These are phyloP conservation scores for Aricia artaxerxes DNA, from an alignment of 2,888 invertebrate species.

Conservation along the genomic window DNA sequence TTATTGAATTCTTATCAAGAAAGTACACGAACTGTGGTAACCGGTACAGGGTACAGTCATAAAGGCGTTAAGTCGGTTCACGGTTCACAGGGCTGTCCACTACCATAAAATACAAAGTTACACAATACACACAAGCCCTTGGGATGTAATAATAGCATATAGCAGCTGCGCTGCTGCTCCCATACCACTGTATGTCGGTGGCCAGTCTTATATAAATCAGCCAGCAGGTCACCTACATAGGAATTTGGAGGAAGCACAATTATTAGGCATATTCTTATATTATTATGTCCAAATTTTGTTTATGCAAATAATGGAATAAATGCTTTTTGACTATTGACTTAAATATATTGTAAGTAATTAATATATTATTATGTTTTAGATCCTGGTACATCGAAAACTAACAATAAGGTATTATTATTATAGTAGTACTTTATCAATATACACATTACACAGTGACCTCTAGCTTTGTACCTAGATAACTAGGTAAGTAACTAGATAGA, in stretches of 20 bases:
- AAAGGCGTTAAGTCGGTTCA: not conserved
- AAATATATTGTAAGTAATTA: no score
- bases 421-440: no score
- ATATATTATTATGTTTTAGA: no score
- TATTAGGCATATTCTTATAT: no score
- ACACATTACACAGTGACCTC: no score
- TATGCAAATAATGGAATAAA: no score
- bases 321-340: no score
- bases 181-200: not conserved
- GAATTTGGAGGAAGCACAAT: not conserved
- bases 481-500: not conserved
- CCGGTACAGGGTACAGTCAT: not conserved
- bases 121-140: not conserved
- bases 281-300: no score
- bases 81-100: not conserved
- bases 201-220: not conserved
- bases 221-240: not conserved
- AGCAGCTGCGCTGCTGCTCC: not conserved
- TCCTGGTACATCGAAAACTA: no score
- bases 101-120: not conserved
- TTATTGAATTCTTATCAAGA: conserved; percentile 23
- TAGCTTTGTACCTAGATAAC: not conserved
- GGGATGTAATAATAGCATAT: not conserved
- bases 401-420: no score
- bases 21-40: conserved; percentile 11